phyloP scores from a whole-genome alignment of 2,113 vertebrate genomes.

The Trematocara zebra region DNA sequence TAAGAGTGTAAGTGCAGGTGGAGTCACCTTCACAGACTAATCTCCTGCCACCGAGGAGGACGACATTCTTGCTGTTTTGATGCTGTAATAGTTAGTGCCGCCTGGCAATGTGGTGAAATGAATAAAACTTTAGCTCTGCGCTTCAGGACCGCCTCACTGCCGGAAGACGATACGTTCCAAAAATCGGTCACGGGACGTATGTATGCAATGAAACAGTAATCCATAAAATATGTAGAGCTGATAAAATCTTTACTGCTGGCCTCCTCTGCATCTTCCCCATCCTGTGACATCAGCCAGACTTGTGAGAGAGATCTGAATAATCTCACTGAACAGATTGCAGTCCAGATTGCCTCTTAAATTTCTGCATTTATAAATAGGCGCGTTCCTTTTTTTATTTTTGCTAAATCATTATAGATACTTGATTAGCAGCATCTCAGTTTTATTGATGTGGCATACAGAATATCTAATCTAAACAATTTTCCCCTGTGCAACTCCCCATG shows the following conservation, averaged over 20 bases:
- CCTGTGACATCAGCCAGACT: slow-evolving; percentile 6
- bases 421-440: not conserved
- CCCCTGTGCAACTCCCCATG: not conserved
- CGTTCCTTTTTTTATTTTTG: slow-evolving; percentile 34
- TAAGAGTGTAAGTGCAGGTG: slow-evolving; percentile 58
- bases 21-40: slow-evolving; percentile 70
- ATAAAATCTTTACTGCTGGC: not conserved
- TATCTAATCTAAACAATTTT: not conserved
- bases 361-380: slow-evolving; percentile 58
- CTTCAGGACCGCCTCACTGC: not conserved
- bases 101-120: not conserved
- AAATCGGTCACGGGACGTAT: not conserved
- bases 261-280: not conserved
- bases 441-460: not conserved
- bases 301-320: slow-evolving; percentile 49
- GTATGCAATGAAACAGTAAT: not conserved
- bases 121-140: not conserved
- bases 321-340: slow-evolving; percentile 63
- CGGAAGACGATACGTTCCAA: not conserved
- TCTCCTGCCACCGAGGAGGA: slow-evolving; percentile 21
- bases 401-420: slow-evolving; percentile 29
- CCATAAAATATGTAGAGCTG: not conserved
- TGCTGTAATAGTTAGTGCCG: not conserved
- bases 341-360: slow-evolving; percentile 66
- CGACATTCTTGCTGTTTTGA: not conserved